Evolutionary conservation across 2,113 vertebrate genomes (phyloP).

Genomic region (Arenaria interpres): DNA sequence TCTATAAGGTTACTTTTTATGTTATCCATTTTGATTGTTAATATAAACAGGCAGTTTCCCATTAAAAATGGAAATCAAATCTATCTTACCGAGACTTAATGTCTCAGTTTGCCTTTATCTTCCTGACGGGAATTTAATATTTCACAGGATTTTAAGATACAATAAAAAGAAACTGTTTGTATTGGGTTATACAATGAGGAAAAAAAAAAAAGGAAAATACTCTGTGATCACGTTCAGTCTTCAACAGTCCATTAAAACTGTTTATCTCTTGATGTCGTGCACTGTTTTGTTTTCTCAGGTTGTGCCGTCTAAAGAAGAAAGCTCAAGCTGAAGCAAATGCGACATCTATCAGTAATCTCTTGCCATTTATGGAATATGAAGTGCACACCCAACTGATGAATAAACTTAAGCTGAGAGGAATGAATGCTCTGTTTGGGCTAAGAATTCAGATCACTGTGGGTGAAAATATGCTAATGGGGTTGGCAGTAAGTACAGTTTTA

Average conservation of each 20-base stretch:
- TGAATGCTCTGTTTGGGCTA: constrained; percentile 96
- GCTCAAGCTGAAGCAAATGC: constrained; percentile 97
- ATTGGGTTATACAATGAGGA: not conserved
- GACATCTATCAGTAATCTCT: constrained; percentile 90
- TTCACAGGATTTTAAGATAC: not conserved
- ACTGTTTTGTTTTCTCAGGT: constrained; percentile 60
- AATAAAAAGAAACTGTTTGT: not conserved
- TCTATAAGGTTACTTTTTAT: not conserved
- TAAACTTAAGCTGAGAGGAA: constrained; percentile 93
- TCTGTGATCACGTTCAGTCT: not conserved
- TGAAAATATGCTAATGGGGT: constrained; percentile 94
- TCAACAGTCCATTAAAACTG: not conserved
- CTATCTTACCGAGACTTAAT: not conserved
- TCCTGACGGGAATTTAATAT: not conserved
- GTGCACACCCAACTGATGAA: constrained; percentile 98
- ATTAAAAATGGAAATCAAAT: not conserved
- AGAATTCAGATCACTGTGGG: constrained; percentile 95
- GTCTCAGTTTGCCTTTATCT: not conserved
- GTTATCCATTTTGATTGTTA: not conserved
- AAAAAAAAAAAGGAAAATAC: not conserved
- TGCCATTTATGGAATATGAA: constrained; percentile 99
- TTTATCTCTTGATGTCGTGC: not conserved
- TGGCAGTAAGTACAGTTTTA: constrained; percentile 85
- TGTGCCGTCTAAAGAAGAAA: constrained; percentile 97
- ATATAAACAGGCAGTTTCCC: not conserved